Percentiles rank a stretch among this genome's conserved stretches.
Evolutionary conservation across 2,888 invertebrate species (phyloP).

Genomic region (Tortricodes alternella): DNA sequence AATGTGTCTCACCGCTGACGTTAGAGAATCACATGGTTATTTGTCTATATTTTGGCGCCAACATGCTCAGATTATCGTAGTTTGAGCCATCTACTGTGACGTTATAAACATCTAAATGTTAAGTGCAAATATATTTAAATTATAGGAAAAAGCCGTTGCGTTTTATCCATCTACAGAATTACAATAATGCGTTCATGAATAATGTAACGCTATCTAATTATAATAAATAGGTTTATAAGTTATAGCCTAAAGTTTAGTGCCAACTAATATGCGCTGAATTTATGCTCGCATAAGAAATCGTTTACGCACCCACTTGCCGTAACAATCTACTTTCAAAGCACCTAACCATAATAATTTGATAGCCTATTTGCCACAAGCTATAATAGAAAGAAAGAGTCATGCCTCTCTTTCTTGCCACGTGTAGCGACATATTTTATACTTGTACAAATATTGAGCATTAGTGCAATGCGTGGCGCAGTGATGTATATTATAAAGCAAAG

Average conservation of each 20-base stretch:
- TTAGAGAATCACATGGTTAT: no score
- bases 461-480: no score
- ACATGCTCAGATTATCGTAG: no score
- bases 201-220: not conserved
- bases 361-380: not conserved
- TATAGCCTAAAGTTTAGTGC: not conserved
- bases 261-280: constrained; percentile 1
- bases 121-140: constrained; percentile 11
- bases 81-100: no score
- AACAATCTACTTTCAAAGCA: constrained; percentile 13
- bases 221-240: constrained; percentile 2
- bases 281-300: not conserved
- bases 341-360: not conserved
- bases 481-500: no score
- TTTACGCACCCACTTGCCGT: constrained; percentile 12
- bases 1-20: no score
- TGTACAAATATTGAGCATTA: no score
- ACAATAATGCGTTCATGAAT: not conserved
- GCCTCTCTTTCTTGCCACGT: not conserved
- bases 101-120: not conserved
- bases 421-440: not conserved
- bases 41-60: no score
- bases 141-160: constrained; percentile 6
- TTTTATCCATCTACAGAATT: not conserved
- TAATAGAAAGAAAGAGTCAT: no score